Conservation (phyloP, 1,140 invertebrate species). For the Drosophila orena region DNA sequence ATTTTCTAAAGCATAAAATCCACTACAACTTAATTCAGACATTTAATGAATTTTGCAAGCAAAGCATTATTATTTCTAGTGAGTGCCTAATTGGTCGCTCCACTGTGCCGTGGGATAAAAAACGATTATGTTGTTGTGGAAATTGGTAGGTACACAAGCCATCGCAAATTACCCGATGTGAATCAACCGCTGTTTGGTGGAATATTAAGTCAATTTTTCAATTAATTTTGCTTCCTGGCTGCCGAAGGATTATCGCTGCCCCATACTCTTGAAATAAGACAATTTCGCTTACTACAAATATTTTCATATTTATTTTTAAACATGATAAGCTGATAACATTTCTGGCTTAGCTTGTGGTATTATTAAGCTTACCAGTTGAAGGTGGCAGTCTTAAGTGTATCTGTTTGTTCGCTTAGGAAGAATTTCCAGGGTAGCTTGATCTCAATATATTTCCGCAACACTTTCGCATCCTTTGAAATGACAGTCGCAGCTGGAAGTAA, state of each 20-base stretch:
- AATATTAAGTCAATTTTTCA: slow-evolving; percentile 25
- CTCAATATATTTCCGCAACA: too few species aligned
- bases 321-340: neutral
- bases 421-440: too few species aligned
- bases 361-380: neutral
- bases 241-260: neutral
- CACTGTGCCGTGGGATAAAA: slow-evolving; percentile 5
- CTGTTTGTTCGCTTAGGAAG: too few species aligned
- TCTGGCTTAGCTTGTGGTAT: neutral
- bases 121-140: slow-evolving; percentile 4
- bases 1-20: too few species aligned
- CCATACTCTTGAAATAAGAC: neutral
- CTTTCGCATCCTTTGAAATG: neutral
- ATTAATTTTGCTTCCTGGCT: neutral
- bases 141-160: slow-evolving; percentile 15
- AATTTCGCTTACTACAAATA: neutral
- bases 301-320: neutral
- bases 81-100: neutral
- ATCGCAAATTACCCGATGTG: slow-evolving; percentile 20
- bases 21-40: too few species aligned
- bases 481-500: neutral
- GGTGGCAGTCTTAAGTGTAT: neutral
- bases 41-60: too few species aligned
- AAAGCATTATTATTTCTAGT: neutral
- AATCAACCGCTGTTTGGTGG: slow-evolving; percentile 3